Conservation (phyloP, 2,888 invertebrate genomes). For the Seira ritae region DNA sequence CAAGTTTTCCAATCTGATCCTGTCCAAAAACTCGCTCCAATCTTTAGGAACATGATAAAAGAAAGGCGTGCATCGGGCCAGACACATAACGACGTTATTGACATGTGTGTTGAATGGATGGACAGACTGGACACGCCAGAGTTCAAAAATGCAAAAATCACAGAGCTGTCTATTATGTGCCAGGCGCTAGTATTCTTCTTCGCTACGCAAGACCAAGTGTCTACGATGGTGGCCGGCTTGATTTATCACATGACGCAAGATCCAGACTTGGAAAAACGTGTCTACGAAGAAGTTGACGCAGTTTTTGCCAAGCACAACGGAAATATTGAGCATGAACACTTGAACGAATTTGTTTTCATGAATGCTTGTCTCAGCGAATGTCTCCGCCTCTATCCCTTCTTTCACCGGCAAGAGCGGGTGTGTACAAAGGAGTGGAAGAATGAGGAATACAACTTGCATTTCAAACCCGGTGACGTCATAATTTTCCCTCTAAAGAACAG, state of each 20-base stretch:
- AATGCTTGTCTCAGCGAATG: constrained; percentile 67
- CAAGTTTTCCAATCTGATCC: constrained; percentile 9
- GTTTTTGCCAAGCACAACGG: constrained; percentile 59
- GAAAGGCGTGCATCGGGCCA: constrained; percentile 38
- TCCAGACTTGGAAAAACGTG: constrained; percentile 59
- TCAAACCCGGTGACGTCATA: background rate
- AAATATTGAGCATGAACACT: constrained; percentile 63
- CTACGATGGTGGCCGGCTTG: constrained; percentile 52
- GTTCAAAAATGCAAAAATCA: constrained; percentile 57
- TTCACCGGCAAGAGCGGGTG: constrained; percentile 66
- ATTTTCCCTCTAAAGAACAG: background rate
- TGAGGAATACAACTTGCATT: constrained; percentile 44
- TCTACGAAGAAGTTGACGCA: constrained; percentile 65
- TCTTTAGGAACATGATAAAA: constrained; percentile 54
- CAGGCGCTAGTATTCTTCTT: constrained; percentile 65
- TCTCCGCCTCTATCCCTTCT: constrained; percentile 63
- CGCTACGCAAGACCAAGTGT: constrained; percentile 69
- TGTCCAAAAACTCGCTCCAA: constrained; percentile 30
- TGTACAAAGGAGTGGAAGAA: constrained; percentile 69
- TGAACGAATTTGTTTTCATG: constrained; percentile 63
- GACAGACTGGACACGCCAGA: constrained; percentile 64
- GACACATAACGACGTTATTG: constrained; percentile 57
- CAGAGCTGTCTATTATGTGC: background rate
- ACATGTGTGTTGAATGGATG: constrained; percentile 41
- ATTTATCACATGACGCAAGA: constrained; percentile 57